phyloP scores from a whole-genome alignment of 2,113 vertebrate species.

The Crocuta crocuta region DNA sequence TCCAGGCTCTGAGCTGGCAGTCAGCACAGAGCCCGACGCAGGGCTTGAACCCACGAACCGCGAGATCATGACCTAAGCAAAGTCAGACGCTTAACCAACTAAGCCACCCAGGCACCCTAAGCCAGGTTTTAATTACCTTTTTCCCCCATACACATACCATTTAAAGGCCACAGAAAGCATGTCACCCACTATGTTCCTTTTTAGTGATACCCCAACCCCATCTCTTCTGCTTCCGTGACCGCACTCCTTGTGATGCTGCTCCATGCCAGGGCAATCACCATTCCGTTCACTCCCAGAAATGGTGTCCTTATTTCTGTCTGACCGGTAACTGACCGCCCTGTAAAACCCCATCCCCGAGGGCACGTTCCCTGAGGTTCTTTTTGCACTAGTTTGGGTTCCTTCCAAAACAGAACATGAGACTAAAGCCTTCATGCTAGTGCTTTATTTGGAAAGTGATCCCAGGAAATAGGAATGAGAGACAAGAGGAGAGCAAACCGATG shows the following conservation, averaged over 20 bases:
- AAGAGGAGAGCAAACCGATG: background rate
- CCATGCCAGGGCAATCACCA: background rate
- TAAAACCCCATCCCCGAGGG: background rate
- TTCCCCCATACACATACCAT: background rate
- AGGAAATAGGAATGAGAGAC: background rate
- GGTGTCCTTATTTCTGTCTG: background rate
- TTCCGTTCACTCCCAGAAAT: background rate
- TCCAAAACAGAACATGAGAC: background rate
- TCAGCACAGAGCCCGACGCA: no score
- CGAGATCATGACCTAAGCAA: no score
- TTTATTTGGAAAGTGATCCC: background rate
- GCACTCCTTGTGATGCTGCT: background rate
- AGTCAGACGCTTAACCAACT: no score
- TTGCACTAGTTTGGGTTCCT: no score
- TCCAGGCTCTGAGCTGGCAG: no score
- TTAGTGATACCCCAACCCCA: background rate
- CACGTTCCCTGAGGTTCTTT: background rate
- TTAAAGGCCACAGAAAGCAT: background rate
- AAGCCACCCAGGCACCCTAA: background rate
- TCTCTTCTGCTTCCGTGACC: background rate
- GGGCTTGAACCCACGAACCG: no score
- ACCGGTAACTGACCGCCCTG: accelerated
- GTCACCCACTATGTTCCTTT: background rate
- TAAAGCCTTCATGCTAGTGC: background rate
- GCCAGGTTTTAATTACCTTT: background rate